Evolutionary conservation across 2,113 vertebrate genomes (phyloP).

Genomic region (Sylvilagus bachmani): DNA sequence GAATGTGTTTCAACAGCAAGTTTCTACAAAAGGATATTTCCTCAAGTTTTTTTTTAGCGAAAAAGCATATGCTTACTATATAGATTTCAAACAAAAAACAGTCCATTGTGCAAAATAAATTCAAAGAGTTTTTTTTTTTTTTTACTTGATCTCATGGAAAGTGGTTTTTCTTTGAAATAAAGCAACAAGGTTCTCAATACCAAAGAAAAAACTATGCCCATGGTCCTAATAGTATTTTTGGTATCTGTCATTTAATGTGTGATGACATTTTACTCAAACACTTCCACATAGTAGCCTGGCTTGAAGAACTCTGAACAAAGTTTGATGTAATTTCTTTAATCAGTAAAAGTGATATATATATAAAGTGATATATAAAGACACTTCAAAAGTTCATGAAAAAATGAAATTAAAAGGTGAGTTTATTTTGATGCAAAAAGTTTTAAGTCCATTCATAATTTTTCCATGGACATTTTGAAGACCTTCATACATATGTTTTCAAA

Average conservation of each 20-base stretch:
- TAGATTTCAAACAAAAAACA: background rate
- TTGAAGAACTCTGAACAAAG: background rate
- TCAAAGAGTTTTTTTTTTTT: background rate
- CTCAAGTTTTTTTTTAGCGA: background rate
- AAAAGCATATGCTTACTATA: background rate
- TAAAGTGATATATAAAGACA: too few species aligned
- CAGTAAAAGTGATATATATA: background rate
- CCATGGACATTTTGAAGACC: too few species aligned
- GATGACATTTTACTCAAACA: background rate
- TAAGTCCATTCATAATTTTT: too few species aligned
- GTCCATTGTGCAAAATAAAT: background rate
- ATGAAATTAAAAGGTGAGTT: too few species aligned
- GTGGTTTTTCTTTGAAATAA: conserved; percentile 19
- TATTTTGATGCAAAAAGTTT: too few species aligned
- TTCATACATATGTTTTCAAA: too few species aligned
- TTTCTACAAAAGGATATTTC: background rate
- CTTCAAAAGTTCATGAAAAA: too few species aligned
- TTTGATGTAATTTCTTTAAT: background rate
- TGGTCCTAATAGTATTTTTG: background rate
- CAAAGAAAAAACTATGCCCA: background rate
- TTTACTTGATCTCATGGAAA: background rate
- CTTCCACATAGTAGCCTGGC: background rate
- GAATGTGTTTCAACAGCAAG: background rate
- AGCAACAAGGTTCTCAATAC: background rate
- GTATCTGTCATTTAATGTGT: background rate